These are phyloP conservation scores for Palythoa heliodiscus DNA, from an alignment of 92 coral and sea anemone species.

Conservation along the genomic window DNA sequence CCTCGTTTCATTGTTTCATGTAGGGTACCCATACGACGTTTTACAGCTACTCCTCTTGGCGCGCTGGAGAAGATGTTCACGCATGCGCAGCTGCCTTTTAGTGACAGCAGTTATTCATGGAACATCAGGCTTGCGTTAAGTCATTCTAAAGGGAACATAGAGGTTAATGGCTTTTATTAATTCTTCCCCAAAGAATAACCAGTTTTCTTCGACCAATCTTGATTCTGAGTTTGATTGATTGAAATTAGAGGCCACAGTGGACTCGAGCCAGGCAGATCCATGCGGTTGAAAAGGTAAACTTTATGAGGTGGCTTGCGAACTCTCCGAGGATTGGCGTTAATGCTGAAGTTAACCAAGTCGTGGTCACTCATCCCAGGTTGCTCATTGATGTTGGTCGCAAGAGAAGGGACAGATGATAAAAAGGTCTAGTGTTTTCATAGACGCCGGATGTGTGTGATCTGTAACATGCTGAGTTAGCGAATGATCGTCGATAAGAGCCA, in stretches of 20 bases:
- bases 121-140: no score
- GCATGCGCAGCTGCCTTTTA: no score
- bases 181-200: no score
- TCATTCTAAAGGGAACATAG: no score
- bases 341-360: constrained; percentile 1
- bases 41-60: neutral
- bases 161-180: no score
- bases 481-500: neutral
- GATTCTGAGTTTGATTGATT: no score
- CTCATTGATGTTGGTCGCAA: neutral
- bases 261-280: no score
- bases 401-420: neutral
- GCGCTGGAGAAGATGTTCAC: neutral
- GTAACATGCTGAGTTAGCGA: neutral
- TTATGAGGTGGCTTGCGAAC: constrained; percentile 8
- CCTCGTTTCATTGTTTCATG: no score
- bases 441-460: neutral
- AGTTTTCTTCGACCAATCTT: no score
- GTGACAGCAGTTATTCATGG: no score
- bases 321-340: neutral
- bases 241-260: no score
- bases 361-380: constrained; percentile 20
- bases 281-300: no score
- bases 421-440: constrained; percentile 9
- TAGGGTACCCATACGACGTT: neutral